Evolutionary conservation across 1,140 invertebrate species (phyloP).

Genomic region (Mamestra configurata): DNA sequence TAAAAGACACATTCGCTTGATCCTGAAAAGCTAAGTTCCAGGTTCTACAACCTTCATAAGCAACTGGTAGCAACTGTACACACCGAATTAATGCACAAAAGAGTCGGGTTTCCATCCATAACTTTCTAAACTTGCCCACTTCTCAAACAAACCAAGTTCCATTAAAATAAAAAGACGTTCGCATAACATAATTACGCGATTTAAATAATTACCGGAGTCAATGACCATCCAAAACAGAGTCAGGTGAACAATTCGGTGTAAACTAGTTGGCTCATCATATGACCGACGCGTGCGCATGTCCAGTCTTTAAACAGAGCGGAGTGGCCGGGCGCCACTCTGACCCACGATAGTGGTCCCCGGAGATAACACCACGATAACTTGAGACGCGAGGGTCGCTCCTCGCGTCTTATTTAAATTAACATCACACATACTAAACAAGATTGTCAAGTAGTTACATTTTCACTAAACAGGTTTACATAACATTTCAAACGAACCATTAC

Average conservation of each 20-base stretch:
- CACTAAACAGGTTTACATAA: conserved; percentile 45
- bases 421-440: conserved; percentile 10
- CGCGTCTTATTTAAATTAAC: conserved; percentile 39
- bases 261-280: conserved; percentile 65
- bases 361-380: conserved; percentile 53
- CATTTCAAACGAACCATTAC: conserved; percentile 18
- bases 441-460: conserved; percentile 15
- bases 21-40: background rate
- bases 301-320: conserved; percentile 66
- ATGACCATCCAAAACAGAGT: conserved; percentile 45
- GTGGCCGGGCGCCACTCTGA: conserved; percentile 67
- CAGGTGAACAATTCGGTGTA: conserved; percentile 42
- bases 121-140: background rate
- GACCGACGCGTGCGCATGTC: conserved; percentile 71
- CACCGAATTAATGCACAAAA: background rate
- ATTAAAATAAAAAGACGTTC: conserved; percentile 16
- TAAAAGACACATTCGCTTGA: background rate
- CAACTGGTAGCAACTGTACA: background rate
- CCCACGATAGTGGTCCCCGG: conserved; percentile 60
- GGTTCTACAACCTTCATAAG: background rate
- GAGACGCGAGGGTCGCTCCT: conserved; percentile 35
- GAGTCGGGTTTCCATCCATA: background rate
- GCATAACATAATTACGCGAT: conserved; percentile 13
- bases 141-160: background rate
- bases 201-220: conserved; percentile 49